Percentiles rank a stretch among this genome's conserved stretches.
These are phyloP conservation scores for Brachypodius melanocephalos DNA, from an alignment of 2,113 vertebrate species.

Conservation along the genomic window DNA sequence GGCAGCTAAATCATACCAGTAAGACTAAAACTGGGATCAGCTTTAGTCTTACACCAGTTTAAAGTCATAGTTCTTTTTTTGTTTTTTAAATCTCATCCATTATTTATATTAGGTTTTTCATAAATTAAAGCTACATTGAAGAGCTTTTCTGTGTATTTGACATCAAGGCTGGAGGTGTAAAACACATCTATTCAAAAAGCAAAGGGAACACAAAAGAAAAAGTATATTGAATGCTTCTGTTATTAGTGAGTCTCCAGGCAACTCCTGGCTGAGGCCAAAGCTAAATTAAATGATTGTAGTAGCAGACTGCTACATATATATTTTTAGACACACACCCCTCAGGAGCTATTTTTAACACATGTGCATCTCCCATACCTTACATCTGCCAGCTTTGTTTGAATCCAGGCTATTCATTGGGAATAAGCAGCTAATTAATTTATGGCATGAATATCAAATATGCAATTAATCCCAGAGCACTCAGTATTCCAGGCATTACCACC, in stretches of 20 bases:
- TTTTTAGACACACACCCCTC: neutral
- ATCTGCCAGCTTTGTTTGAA: conserved; percentile 44
- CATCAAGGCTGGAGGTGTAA: neutral
- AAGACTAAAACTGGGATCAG: neutral
- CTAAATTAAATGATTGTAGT: conserved; percentile 31
- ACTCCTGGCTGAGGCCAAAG: conserved; percentile 30
- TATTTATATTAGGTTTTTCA: neutral
- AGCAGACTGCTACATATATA: neutral
- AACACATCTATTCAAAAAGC: neutral
- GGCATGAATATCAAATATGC: conserved; percentile 39
- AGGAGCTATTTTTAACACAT: conserved; percentile 32
- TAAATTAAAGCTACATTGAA: neutral
- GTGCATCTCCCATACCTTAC: neutral
- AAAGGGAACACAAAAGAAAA: neutral
- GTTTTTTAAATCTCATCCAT: neutral
- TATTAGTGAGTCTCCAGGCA: conserved; percentile 33
- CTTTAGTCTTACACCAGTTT: neutral
- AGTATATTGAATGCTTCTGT: neutral
- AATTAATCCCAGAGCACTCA: conserved; percentile 19
- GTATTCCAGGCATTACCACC: neutral
- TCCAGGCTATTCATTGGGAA: conserved; percentile 18
- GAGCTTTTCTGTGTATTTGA: neutral
- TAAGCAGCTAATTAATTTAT: conserved; percentile 54
- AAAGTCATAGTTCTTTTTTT: neutral
- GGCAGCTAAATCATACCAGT: neutral